Evolutionary conservation across 2,888 invertebrate genomes (phyloP), one percentile per base, ranked within the genome.

Genomic region (Embidobia sp.): DNA sequence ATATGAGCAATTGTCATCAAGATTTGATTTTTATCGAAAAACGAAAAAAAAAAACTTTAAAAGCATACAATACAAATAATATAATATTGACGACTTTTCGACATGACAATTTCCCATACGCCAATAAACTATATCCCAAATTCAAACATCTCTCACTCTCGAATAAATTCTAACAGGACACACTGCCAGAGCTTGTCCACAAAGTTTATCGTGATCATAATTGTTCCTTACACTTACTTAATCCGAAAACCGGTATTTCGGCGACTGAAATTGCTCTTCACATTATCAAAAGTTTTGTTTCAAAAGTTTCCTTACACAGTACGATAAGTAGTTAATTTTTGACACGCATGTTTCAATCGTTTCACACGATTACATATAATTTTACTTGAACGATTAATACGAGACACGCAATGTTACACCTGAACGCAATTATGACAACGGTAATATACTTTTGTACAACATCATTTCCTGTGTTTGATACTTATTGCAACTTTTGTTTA

Each of bases 51-150:
- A n/a, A 7, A 26, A 46, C 33, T 11, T 33, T 33, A 3, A 13
- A 13, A 11, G 5, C 18, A 3, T 8, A 1, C 16, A 51, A n/a
- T n/a, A 31, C 27, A 48, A 26, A 15, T 8, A 8, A 35, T 26
- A 27, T 35, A 51, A 51, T 64, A 51, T n/a, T 19, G 33, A 15
- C 27, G 15, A 26, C 64, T 53, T 64, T 66, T 67, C 37, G 11
- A 33, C 6, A 26, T 59, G 69, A 61, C 44, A 70, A 61, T 53
- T 1, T 33, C 66, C 66, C 79, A 80, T 81, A 83, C 77, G 79
- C 79, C 78, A 83, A 84, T 83, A 83, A 83, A 83, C 82, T 82
- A 84, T 83, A 83, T 82, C 82, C 79, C 72, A 80, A 83, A 83
- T 80, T 78, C 77, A 82, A 82, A 82, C 70, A 75, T 55, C 40